These are phyloP conservation scores for Dipodomys ordii DNA, from an alignment of 2,113 vertebrate species.

Conservation along the genomic window DNA sequence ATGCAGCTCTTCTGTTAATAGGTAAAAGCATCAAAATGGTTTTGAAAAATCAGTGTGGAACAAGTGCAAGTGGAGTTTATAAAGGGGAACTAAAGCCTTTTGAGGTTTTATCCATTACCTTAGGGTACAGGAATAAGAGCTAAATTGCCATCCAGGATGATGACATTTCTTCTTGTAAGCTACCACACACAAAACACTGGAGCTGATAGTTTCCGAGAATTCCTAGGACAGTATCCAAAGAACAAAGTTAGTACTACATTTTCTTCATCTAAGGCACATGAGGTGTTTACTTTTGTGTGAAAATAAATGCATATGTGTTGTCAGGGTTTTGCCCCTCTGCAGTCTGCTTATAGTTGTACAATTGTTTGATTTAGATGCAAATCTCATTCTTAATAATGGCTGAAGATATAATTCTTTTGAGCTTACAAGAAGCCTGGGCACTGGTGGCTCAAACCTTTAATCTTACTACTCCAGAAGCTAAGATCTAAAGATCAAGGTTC, in stretches of 20 bases:
- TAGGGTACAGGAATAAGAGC: background rate
- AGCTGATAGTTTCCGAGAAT: background rate
- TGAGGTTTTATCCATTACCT: slow-evolving; percentile 3
- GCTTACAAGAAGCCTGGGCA: no score
- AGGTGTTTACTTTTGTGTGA: slow-evolving; percentile 34
- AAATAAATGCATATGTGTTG: background rate
- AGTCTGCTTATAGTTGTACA: background rate
- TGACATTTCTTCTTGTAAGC: background rate
- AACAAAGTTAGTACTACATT: background rate
- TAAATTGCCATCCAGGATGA: background rate
- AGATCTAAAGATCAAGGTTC: no score
- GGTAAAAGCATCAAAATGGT: slow-evolving; percentile 84
- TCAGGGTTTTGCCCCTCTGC: background rate
- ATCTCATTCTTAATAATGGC: background rate
- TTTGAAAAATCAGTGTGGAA: background rate
- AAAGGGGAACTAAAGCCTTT: slow-evolving; percentile 29
- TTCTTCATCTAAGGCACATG: background rate
- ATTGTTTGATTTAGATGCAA: slow-evolving; percentile 26
- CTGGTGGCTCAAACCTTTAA: no score
- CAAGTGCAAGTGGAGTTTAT: slow-evolving; percentile 11
- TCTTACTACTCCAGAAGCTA: no score
- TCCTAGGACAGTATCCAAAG: background rate
- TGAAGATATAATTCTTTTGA: background rate
- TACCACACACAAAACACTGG: slow-evolving; percentile 22
- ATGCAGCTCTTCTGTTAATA: slow-evolving; percentile 97